Evolutionary conservation across 2,888 invertebrate genomes (phyloP), one percentile per base, ranked within the genome.

Genomic region (Papilio protenor): DNA sequence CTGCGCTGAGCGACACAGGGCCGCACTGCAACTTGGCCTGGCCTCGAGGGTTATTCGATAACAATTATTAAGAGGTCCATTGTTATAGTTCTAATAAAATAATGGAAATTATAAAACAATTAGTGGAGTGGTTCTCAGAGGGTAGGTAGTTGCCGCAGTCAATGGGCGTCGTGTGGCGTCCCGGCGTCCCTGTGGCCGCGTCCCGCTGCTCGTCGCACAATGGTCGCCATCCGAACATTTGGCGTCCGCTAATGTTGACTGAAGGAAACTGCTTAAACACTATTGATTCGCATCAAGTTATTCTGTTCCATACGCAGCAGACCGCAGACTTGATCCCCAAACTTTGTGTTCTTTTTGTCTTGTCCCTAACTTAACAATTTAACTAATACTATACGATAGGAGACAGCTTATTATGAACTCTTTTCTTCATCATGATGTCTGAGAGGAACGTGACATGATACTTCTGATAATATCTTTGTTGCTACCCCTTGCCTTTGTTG

Each of bases 21-120:
- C 57, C 57, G 57, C 23, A 23, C 12, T 18, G 21, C 23, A 23
- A 78, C 52, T 72, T 72, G 21, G 45, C 40, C 52, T 11, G 61
- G 77, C 71, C 79, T 84, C 71, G 82, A 82, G 82, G 81, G 81
- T 79, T 80, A 83, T 83, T 82, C 81, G 77, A 83, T 83, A 80
- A 85, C 83, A 83, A 84, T 83, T 82, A 81, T 82, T 79, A 81
- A 82, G 83, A 81, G 80, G 77, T 61, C 78, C 52, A 72, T 80
- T 80, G 80, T 77, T 75, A 77, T 77, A 75, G 40, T 77, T 75
- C 45, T 81, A 82, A 80, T 80, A 76, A 80, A 81, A 83, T 83
- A 83, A 84, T 81, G 82, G 82, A 80, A 82, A 83, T 81, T 83
- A 85, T 85, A 86, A 86, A 85, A 83, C 83, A 85, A 85, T 84